A percentile compares a stretch with the other conserved stretches of the same genome.
Conservation (phyloP, 2,113 vertebrate genomes). For the Artemisiospiza belli region DNA sequence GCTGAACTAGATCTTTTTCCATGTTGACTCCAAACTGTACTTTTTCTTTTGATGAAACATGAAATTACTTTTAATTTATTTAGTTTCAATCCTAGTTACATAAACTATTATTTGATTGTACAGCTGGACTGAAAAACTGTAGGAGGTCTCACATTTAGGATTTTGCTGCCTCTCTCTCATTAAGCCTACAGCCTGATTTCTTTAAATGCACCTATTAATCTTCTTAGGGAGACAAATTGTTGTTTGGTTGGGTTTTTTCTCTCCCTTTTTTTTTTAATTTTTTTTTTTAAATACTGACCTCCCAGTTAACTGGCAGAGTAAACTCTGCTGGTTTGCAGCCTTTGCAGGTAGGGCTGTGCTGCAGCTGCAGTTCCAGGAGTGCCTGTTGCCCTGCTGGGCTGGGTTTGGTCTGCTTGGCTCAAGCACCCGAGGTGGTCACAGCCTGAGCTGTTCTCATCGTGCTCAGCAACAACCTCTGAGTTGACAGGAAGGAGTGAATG, state of each 20-base stretch:
- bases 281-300: background rate
- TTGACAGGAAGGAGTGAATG: background rate
- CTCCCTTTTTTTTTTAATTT: background rate
- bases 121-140: conserved; percentile 43
- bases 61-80: conserved; percentile 65
- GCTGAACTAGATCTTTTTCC: background rate
- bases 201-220: conserved; percentile 63
- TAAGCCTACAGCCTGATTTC: conserved; percentile 53
- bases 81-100: conserved; percentile 54
- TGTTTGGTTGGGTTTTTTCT: background rate
- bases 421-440: background rate
- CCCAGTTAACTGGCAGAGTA: background rate
- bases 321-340: background rate
- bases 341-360: background rate
- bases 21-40: background rate
- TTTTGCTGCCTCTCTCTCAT: conserved; percentile 58
- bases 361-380: background rate
- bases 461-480: background rate
- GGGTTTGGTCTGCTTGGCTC: background rate
- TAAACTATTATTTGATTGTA: conserved; percentile 57
- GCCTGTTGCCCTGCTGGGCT: background rate
- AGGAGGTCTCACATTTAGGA: conserved; percentile 61
- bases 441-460: accelerated
- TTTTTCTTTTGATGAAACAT: conserved; percentile 38
- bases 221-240: conserved; percentile 51